Evolutionary conservation across 2,113 vertebrate genomes (phyloP).

Genomic region (Tragelaphus buxtoni): DNA sequence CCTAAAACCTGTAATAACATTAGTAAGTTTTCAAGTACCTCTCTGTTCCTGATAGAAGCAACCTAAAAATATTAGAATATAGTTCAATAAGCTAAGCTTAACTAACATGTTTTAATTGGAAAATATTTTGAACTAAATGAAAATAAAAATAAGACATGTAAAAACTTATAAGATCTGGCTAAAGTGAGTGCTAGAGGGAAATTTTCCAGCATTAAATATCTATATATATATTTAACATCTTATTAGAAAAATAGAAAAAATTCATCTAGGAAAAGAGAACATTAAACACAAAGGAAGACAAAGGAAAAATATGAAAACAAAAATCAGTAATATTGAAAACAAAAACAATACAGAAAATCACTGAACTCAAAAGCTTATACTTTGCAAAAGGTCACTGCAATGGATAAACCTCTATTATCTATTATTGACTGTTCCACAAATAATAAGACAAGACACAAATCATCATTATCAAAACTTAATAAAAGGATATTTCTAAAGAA

Average conservation of each 20-base stretch:
- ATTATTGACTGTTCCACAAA: not conserved
- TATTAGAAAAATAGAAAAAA: not conserved
- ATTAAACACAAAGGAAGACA: not conserved
- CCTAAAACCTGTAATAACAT: not conserved
- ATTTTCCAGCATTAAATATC: not conserved
- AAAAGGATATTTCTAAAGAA: not conserved
- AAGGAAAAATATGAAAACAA: not conserved
- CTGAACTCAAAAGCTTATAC: not conserved
- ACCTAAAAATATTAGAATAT: not conserved
- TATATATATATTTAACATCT: not conserved
- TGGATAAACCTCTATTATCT: not conserved
- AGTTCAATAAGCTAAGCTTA: not conserved
- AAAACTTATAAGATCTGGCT: not conserved
- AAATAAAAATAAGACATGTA: not conserved
- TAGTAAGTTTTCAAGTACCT: not conserved
- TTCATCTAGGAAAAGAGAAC: not conserved
- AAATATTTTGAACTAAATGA: not conserved
- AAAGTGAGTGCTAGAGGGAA: not conserved
- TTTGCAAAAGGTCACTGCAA: not conserved
- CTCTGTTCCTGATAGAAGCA: not conserved
- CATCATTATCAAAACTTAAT: not conserved
- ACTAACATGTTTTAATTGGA: not conserved
- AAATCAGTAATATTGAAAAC: not conserved
- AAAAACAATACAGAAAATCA: not conserved
- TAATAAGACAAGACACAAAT: not conserved